Evolutionary conservation across 2,113 vertebrate genomes (phyloP).

Genomic region (Gymnarchus niloticus): DNA sequence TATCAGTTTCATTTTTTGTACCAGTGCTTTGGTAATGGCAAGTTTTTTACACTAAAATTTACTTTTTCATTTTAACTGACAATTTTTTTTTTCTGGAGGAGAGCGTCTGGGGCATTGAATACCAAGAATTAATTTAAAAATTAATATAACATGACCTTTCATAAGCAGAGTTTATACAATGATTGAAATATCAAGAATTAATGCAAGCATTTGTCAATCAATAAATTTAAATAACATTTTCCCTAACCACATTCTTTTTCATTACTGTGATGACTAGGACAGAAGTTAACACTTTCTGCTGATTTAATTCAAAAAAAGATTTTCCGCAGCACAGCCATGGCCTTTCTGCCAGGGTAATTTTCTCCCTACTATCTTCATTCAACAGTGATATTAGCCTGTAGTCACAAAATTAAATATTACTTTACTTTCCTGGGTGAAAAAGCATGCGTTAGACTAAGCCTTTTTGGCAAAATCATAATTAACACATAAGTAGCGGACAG

Average conservation of each 20-base stretch:
- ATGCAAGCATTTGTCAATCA: neutral
- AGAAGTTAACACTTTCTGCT: neutral
- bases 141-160: slow-evolving; percentile 8
- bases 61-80: neutral
- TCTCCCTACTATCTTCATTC: slow-evolving; percentile 7
- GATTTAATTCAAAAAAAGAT: neutral
- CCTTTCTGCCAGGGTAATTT: neutral
- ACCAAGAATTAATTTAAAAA: neutral
- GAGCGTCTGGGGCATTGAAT: neutral
- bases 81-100: neutral
- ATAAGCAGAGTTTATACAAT: slow-evolving; percentile 3
- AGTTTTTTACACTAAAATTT: neutral
- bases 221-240: neutral
- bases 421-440: slow-evolving; percentile 18
- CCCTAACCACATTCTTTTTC: neutral
- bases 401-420: slow-evolving; percentile 21
- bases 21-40: neutral
- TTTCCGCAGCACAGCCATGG: neutral
- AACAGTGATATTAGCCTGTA: slow-evolving; percentile 22
- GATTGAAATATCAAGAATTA: slow-evolving; percentile 9
- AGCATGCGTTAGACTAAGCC: neutral
- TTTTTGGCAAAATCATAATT: slow-evolving; percentile 23
- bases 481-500: neutral
- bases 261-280: neutral
- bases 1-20: neutral